Evolutionary conservation across 92 coral and sea anemone genomes (phyloP).

Genomic region (Palythoa grandis): DNA sequence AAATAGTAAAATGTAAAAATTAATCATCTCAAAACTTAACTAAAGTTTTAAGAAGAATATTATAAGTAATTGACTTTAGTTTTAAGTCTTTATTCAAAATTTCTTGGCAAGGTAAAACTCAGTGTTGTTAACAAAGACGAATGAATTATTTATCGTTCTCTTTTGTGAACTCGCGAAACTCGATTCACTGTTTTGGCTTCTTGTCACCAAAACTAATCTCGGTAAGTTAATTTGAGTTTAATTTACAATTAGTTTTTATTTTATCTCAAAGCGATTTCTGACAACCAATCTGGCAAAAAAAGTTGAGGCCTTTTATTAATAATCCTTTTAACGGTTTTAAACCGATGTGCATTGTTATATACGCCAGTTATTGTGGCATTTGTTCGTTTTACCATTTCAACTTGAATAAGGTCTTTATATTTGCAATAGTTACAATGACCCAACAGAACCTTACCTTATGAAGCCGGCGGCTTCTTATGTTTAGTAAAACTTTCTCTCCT

Average conservation of each 20-base stretch:
- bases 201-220: neutral
- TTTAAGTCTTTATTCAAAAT: neutral
- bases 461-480: slow-evolving; percentile 33
- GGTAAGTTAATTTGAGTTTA: neutral
- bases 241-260: neutral
- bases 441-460: slow-evolving; percentile 10
- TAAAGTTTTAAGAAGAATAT: neutral
- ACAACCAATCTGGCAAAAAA: neutral
- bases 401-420: neutral
- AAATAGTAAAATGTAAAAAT: too few relatives aligned
- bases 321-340: neutral
- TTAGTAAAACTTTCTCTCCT: slow-evolving; percentile 23
- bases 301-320: neutral
- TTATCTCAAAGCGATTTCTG: neutral
- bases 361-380: neutral
- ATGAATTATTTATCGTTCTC: slow-evolving; percentile 22
- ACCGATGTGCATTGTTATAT: neutral
- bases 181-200: neutral
- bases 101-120: neutral
- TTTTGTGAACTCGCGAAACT: slow-evolving; percentile 5
- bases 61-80: neutral
- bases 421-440: neutral
- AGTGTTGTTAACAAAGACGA: neutral
- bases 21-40: too few relatives aligned
- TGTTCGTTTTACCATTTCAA: neutral